Percentiles rank a stretch among this genome's conserved stretches.
Conservation (phyloP, 2,113 vertebrate species). For the Uropsilus gracilis region DNA sequence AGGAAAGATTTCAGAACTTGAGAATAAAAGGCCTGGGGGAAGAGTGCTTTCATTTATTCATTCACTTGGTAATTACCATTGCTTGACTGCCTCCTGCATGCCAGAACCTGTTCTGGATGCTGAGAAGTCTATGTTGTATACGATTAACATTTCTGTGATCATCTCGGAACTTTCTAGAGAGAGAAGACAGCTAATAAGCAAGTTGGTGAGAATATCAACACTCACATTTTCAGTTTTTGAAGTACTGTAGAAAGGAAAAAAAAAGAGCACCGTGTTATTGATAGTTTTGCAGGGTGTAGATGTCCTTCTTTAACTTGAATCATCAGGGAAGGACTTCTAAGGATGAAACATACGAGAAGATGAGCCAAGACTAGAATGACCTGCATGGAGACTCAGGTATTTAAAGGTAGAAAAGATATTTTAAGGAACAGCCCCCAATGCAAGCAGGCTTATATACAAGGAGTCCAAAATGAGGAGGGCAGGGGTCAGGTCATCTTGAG, state of each 20-base stretch:
- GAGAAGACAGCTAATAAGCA: not conserved
- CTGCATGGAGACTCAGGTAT: not conserved
- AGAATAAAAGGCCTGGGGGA: not conserved
- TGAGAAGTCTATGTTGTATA: not conserved
- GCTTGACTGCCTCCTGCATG: no score
- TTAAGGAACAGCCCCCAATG: not conserved
- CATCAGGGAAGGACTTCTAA: not conserved
- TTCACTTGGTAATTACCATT: no score
- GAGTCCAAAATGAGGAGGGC: not conserved
- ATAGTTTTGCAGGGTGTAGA: not conserved
- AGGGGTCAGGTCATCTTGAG: accelerated
- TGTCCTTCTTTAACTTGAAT: not conserved
- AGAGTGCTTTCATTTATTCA: not conserved
- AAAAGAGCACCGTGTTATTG: accelerated
- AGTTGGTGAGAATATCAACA: not conserved
- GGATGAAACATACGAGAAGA: not conserved
- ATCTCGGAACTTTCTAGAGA: not conserved
- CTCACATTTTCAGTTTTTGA: accelerated
- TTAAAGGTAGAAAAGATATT: no score
- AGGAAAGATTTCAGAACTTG: not conserved
- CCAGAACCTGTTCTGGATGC: not conserved
- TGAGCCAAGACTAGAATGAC: not conserved
- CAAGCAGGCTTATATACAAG: not conserved
- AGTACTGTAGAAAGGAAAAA: not conserved
- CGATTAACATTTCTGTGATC: accelerated